Base-by-base conservation (phyloP, 2,888 invertebrate species). In the Furcula furcula region DNA sequence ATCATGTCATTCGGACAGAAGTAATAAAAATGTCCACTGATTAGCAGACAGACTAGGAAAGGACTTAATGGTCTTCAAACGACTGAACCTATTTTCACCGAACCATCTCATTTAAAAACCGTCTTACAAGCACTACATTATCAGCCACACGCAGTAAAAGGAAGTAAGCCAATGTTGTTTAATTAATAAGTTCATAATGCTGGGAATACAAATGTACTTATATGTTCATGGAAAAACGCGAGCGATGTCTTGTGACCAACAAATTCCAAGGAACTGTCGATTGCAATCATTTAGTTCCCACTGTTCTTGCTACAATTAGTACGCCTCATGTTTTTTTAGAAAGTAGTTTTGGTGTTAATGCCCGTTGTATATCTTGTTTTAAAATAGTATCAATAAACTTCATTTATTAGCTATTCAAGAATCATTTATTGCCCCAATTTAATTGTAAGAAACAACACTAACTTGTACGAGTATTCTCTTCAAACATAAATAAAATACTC, bases 111-210 rank as follows among this genome's bases (percentile, higher is more conserved):
- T n/a, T n/a, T n/a, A n/a, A n/a, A n/a, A n/a, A n/a, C n/a, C n/a
- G n/a, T n/a, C n/a, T n/a, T n/a, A n/a, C n/a, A n/a, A n/a, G n/a
- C n/a, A n/a, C n/a, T n/a, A n/a, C n/a, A n/a, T n/a, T n/a, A n/a
- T n/a, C n/a, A n/a, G n/a, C n/a, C n/a, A n/a, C n/a, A n/a, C n/a
- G n/a, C n/a, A n/a, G n/a, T n/a, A n/a, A 32, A 36, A 31, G 11
- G 19, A 34, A 45, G 22, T 25, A 36, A 39, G 30, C 12, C 10
- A 16, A 34, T 30, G 30, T 29, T 38, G 13, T 34, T 36, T 14
- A 21, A 32, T 31, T 31, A n/a, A 25, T 23, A 30, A 23, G 25
- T 20, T 30, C 18, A 27, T 33, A 44, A 25, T 25, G 13, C 25
- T 25, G 13, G 16, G 31, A 39, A 39, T 10, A 18, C 30, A 13